Conservation (phyloP, 2,797 vertebrate species). For the Sebastes paucispinis region DNA sequence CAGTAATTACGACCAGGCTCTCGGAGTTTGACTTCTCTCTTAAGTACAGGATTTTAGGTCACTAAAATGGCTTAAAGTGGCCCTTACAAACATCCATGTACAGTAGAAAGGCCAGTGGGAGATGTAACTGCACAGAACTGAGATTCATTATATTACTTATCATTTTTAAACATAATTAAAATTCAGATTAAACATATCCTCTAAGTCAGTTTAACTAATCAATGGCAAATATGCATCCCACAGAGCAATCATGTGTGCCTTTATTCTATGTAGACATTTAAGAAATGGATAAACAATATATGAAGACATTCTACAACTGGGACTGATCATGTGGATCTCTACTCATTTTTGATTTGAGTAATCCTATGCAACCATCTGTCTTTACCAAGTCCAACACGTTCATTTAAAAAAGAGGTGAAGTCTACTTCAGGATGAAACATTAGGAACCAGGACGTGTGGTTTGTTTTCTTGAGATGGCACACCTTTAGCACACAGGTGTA, state of each 20-base stretch:
- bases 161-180: not conserved
- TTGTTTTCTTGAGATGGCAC: slow-evolving; percentile 36
- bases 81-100: not conserved
- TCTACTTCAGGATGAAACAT: not conserved
- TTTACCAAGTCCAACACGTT: not conserved
- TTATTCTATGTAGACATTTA: not conserved
- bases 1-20: no score
- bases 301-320: not conserved
- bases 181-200: not conserved
- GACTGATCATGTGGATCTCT: not conserved
- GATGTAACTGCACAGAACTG: not conserved
- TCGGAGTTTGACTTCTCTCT: not conserved
- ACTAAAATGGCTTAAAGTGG: not conserved
- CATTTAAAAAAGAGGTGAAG: not conserved
- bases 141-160: not conserved
- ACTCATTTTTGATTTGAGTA: not conserved
- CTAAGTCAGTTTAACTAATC: not conserved
- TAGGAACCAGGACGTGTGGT: slow-evolving; percentile 45
- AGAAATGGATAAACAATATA: not conserved
- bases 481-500: slow-evolving; percentile 64
- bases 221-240: not conserved
- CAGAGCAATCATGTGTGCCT: not conserved
- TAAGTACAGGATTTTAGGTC: not conserved
- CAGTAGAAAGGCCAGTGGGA: not conserved
- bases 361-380: not conserved